Conservation (phyloP, 2,797 vertebrate species). For the Falco rusticolus region DNA sequence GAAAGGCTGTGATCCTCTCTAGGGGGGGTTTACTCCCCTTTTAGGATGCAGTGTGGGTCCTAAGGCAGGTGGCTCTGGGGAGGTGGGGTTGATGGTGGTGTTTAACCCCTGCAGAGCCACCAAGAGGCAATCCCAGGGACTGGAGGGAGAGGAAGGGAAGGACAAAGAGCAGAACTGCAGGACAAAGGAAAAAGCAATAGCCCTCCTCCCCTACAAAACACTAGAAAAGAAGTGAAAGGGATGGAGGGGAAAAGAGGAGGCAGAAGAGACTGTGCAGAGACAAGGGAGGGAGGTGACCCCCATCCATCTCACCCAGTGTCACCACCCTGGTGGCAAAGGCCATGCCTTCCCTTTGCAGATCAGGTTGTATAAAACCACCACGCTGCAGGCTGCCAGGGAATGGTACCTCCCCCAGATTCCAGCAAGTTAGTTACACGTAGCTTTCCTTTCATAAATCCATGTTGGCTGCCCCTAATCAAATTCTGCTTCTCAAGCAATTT, state of each 20-base stretch:
- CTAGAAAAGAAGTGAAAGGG: background rate
- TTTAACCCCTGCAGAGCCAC: background rate
- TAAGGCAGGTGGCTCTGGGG: background rate
- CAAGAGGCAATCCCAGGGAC: background rate
- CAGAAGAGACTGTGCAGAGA: accelerated
- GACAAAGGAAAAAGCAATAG: background rate
- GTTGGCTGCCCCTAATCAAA: slow-evolving; percentile 68
- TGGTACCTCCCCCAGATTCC: background rate
- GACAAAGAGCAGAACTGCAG: background rate
- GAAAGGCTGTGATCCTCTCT: background rate
- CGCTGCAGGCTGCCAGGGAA: background rate
- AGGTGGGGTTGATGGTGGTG: background rate
- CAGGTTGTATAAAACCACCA: background rate
- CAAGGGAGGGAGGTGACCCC: background rate
- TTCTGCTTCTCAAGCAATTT: slow-evolving; percentile 74
- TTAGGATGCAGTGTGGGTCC: background rate
- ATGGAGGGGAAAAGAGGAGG: background rate
- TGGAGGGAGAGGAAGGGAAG: background rate
- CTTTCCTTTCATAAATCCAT: slow-evolving; percentile 42
- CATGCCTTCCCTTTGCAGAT: background rate
- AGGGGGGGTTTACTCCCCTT: background rate
- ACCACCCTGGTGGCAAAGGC: background rate
- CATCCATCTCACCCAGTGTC: background rate
- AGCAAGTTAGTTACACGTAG: background rate
- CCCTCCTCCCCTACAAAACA: background rate